Base-by-base conservation (phyloP, 2,797 vertebrate species). In the Phalanger gymnotis region DNA sequence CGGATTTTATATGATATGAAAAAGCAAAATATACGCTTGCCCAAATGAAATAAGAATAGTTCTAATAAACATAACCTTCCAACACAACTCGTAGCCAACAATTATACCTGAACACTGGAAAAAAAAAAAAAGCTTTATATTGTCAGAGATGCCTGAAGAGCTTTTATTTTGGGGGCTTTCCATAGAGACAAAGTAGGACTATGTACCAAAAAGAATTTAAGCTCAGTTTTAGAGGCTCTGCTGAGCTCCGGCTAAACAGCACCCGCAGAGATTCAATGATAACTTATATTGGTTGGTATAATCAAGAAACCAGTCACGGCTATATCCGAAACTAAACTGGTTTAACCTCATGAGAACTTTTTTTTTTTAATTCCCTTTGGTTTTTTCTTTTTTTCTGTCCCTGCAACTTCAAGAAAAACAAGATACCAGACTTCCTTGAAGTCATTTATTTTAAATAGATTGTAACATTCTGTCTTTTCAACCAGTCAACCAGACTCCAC, bases 391-490 rank as follows among this genome's bases (percentile, higher is more conserved):
- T 58, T 93, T 96, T 93, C 93, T 53, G 53, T 95, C 27, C 94
- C 57, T 34, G 51, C 81, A 54, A 90, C 19, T 56, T 92, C 90
- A 91, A 92, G n/a, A 73, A 73, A 73, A 40, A 73, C 34, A 73
- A 92, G 90, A 94, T 93, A 54, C 95, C 6, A 96, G 28, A 95
- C 93, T 92, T 31, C 55, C 66, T 92, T 66, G 90, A 94, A 96
- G 96, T 27, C n/a, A 94, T 53, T 90, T 97, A 89, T 93, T 97
- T 96, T 95, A 94, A 91, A 5, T 53, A 87, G 92, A 95, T 92
- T 14, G 58, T 22, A 22, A 40, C 5, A 6, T 40, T 73, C 61
- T 66, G 61, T 66, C 34, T 66, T 66, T 58, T 30, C 28, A 58
- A 58, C 55, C 25, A 27, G 25, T 61, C 61, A 73, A 22, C 16